phyloP scores from a whole-genome alignment of 2,888 invertebrate genomes.

The Zaprionus lineosus region DNA sequence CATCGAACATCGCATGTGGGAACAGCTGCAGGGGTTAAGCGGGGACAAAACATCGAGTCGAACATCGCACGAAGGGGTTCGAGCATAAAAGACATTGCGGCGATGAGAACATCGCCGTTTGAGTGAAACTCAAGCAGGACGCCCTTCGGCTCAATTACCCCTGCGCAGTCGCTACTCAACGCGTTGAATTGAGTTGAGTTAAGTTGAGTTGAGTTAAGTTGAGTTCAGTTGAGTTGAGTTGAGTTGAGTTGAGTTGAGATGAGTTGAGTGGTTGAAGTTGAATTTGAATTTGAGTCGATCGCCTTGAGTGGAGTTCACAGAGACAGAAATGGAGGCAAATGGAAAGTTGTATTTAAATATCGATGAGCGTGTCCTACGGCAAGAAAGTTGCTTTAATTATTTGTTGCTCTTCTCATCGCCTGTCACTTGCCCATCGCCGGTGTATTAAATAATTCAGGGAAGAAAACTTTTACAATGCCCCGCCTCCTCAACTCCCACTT shows the following conservation, averaged over 20 bases:
- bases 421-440: conserved; percentile 5
- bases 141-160: conserved; percentile 42
- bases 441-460: conserved; percentile 29
- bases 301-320: no score
- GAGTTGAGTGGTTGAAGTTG: no score
- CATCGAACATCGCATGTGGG: conserved; percentile 13
- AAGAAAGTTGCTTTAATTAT: conserved; percentile 18
- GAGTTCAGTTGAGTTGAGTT: no score
- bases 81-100: conserved; percentile 1
- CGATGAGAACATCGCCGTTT: conserved; percentile 27
- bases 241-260: no score
- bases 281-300: no score
- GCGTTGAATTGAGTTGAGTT: no score
- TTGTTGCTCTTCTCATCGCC: conserved; percentile 5
- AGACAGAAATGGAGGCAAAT: no score
- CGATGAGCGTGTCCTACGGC: no score
- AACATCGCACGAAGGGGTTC: conserved; percentile 1
- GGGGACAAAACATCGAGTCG: no score
- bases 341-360: conserved; percentile 36
- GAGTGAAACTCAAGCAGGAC: conserved; percentile 41
- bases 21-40: conserved; percentile 15
- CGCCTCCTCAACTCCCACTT: conserved; percentile 13
- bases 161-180: no score
- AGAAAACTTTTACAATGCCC: conserved; percentile 29
- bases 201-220: no score